A percentile compares a stretch with the other conserved stretches of the same genome.
Conservation (phyloP, 2,113 vertebrate genomes). For the Clarias magur region DNA sequence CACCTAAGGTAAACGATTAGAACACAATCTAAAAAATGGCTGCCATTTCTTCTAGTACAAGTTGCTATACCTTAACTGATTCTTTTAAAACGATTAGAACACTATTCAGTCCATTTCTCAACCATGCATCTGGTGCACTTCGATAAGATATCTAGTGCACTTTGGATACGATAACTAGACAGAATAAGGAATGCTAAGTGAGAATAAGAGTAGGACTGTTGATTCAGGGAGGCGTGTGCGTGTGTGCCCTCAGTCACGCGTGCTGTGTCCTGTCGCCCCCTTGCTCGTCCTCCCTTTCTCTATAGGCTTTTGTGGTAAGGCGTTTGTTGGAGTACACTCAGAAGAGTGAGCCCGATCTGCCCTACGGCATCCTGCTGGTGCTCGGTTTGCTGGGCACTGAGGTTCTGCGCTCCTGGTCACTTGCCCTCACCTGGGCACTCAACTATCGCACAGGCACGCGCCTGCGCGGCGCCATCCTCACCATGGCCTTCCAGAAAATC, state of each 20-base stretch:
- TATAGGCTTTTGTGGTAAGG: constrained; percentile 92
- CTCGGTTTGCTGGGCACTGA: constrained; percentile 85
- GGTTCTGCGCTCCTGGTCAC: constrained; percentile 88
- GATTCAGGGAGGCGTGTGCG: constrained; percentile 55
- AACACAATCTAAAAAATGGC: constrained; percentile 47
- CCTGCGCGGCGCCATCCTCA: constrained; percentile 86
- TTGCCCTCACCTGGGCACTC: constrained; percentile 89
- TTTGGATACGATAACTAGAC: constrained; percentile 34
- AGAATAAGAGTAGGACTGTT: constrained; percentile 32
- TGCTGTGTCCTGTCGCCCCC: constrained; percentile 67
- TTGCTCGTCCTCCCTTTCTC: constrained; percentile 78
- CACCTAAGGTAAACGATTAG: constrained; percentile 60
- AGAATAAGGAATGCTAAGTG: constrained; percentile 29
- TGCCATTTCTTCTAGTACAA: constrained; percentile 47
- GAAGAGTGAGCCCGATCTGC: constrained; percentile 77
- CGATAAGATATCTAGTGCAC: constrained; percentile 44
- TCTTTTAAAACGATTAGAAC: constrained; percentile 45
- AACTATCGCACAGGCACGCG: constrained; percentile 90
- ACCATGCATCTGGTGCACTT: constrained; percentile 47
- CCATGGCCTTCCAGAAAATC: constrained; percentile 90
- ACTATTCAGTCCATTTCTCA: constrained; percentile 33
- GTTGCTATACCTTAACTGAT: constrained; percentile 43
- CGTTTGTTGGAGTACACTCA: constrained; percentile 89
- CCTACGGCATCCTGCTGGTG: constrained; percentile 86
- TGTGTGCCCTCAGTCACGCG: constrained; percentile 66